Conservation (phyloP, 1,140 invertebrate species). For the Zaprionus africanus region DNA sequence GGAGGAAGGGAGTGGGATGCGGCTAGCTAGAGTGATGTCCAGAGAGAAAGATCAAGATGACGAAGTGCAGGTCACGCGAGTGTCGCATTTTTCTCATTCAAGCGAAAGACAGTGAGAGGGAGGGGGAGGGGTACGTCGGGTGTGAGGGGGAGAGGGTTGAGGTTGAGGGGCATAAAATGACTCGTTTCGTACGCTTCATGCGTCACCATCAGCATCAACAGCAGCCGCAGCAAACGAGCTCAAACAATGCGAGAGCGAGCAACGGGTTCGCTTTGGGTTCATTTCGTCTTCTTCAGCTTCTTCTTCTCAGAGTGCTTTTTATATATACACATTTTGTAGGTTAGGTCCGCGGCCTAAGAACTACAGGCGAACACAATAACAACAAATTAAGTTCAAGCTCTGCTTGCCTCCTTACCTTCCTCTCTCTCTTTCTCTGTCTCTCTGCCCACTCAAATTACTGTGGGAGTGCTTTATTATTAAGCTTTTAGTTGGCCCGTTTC, state of each 20-base stretch:
- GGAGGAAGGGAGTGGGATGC: background rate
- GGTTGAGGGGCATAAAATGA: slow-evolving; percentile 45
- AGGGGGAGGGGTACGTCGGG: background rate
- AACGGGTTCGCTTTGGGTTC: slow-evolving; percentile 1
- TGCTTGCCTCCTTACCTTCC: background rate
- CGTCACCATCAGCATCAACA: slow-evolving; percentile 6
- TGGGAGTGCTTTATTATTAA: slow-evolving; percentile 59
- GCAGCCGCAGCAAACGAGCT: slow-evolving; percentile 10
- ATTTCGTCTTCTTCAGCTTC: background rate
- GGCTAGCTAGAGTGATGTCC: background rate
- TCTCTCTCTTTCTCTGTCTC: background rate
- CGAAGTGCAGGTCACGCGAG: slow-evolving; percentile 67
- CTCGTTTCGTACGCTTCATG: slow-evolving; percentile 23
- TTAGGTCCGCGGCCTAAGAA: slow-evolving; percentile 15
- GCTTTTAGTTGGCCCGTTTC: slow-evolving; percentile 35
- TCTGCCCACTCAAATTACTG: slow-evolving; percentile 17
- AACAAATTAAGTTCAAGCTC: slow-evolving; percentile 52
- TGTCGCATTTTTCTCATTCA: slow-evolving; percentile 48
- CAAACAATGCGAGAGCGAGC: slow-evolving; percentile 9
- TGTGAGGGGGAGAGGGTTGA: no score
- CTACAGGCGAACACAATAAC: slow-evolving; percentile 23
- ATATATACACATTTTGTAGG: background rate
- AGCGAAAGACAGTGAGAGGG: background rate
- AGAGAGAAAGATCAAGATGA: slow-evolving; percentile 69
- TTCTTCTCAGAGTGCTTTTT: background rate